phyloP scores from a whole-genome alignment of 2,797 vertebrate genomes.

The Xerus rutilus region DNA sequence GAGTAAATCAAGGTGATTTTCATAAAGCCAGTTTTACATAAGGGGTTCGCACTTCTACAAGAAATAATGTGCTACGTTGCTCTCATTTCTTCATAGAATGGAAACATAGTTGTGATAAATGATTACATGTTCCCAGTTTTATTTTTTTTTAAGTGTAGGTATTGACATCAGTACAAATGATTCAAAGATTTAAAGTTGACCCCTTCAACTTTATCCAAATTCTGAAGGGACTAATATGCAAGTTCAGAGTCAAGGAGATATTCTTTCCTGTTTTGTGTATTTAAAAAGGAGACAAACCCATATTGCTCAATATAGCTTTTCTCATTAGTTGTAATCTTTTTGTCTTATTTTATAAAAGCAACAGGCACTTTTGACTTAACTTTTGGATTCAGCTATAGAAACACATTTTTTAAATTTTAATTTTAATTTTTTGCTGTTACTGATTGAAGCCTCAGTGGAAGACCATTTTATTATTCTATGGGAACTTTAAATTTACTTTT shows the following conservation, averaged over 20 bases:
- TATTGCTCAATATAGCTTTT: background rate
- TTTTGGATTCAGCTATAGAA: background rate
- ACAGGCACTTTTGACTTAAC: background rate
- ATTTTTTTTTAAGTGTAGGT: background rate
- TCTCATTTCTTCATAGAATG: constrained; percentile 46
- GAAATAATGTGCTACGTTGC: constrained; percentile 68
- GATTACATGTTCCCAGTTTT: constrained; percentile 31
- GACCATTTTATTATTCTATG: background rate
- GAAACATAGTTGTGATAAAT: constrained; percentile 65
- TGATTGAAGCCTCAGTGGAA: background rate
- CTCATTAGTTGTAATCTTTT: background rate
- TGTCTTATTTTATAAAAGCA: background rate
- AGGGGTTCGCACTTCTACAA: constrained; percentile 61
- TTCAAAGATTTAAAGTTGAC: constrained; percentile 49
- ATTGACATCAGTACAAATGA: background rate
- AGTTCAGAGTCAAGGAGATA: constrained; percentile 44
- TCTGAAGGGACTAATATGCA: background rate
- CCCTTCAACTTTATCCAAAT: background rate
- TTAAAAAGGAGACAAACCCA: background rate
- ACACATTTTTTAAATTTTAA: background rate
- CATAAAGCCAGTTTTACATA: constrained; percentile 79
- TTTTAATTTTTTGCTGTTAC: background rate
- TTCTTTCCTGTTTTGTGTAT: background rate
- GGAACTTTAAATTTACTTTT: background rate
- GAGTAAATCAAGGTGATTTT: constrained; percentile 84